Evolutionary conservation across 1,140 invertebrate species (phyloP).

Genomic region (Sinonovacula constricta): DNA sequence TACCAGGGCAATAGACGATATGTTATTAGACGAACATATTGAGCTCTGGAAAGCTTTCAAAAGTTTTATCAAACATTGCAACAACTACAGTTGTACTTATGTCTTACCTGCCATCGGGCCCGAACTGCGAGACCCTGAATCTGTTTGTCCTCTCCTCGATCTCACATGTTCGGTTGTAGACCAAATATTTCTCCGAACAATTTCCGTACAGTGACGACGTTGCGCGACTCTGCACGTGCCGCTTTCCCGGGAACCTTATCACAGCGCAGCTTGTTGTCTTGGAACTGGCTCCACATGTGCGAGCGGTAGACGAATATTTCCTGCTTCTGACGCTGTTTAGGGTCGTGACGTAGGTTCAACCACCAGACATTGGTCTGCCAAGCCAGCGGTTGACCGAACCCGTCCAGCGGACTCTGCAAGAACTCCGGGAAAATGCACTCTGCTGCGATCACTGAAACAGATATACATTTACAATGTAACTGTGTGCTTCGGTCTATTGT

Average conservation of each 20-base stretch:
- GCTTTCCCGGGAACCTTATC: constrained; percentile 36
- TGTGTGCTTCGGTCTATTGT: too few relatives aligned
- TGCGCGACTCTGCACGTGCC: constrained; percentile 40
- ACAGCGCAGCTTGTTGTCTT: constrained; percentile 55
- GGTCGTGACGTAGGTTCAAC: constrained; percentile 59
- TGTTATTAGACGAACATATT: too few relatives aligned
- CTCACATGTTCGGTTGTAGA: constrained; percentile 52
- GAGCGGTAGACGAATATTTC: constrained; percentile 56
- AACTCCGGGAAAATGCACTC: constrained; percentile 64
- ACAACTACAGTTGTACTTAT: too few relatives aligned
- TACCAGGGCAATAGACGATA: too few relatives aligned
- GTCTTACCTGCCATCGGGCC: constrained; percentile 35
- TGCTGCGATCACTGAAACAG: constrained; percentile 44
- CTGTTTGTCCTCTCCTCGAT: constrained; percentile 26
- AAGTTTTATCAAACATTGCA: too few relatives aligned
- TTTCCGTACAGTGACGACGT: constrained; percentile 49
- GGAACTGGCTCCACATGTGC: constrained; percentile 53
- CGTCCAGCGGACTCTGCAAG: constrained; percentile 57
- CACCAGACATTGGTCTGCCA: constrained; percentile 66
- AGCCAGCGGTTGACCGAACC: constrained; percentile 50
- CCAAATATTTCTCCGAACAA: constrained; percentile 54
- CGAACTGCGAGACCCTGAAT: constrained; percentile 44
- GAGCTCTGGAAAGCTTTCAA: too few relatives aligned
- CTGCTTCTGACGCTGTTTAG: constrained; percentile 64
- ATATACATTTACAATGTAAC: too few relatives aligned